Evolutionary conservation across 2,888 invertebrate species (phyloP).

Genomic region (Caenorhabditis wallacei): DNA sequence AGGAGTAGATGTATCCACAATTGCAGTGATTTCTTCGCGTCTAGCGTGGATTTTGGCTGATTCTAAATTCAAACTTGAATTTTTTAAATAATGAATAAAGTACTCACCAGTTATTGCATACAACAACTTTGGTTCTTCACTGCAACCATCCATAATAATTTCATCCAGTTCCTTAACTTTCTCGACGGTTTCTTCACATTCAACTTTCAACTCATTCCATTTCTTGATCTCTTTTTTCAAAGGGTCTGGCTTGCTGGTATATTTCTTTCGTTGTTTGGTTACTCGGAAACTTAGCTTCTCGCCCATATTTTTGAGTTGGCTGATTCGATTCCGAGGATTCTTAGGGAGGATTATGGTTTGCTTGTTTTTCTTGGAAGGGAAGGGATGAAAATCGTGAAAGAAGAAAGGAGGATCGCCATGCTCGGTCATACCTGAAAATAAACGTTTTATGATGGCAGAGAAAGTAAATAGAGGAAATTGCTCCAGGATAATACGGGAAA

Average conservation of each 20-base stretch:
- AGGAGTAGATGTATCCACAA: not conserved
- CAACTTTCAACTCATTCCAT: not conserved
- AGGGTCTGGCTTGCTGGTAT: not conserved
- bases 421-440: too few relatives aligned
- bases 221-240: not conserved
- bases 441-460: too few relatives aligned
- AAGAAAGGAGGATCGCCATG: too few relatives aligned
- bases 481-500: too few relatives aligned
- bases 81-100: not conserved
- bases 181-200: not conserved
- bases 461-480: too few relatives aligned
- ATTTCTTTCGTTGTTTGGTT: too few relatives aligned
- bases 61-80: slow-evolving; percentile 6
- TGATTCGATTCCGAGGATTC: too few relatives aligned
- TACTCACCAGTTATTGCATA: not conserved
- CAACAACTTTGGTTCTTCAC: not conserved
- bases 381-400: too few relatives aligned
- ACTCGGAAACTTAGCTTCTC: too few relatives aligned
- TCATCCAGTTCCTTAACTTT: not conserved
- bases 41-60: slow-evolving; percentile 4
- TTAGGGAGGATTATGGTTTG: too few relatives aligned
- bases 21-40: slow-evolving; percentile 6
- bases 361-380: too few relatives aligned
- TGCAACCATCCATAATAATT: not conserved
- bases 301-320: too few relatives aligned